A percentile compares a stretch with the other conserved stretches of the same genome.
Evolutionary conservation across 2,888 invertebrate species (phyloP).

Genomic region (Ecliptopera silaceata): DNA sequence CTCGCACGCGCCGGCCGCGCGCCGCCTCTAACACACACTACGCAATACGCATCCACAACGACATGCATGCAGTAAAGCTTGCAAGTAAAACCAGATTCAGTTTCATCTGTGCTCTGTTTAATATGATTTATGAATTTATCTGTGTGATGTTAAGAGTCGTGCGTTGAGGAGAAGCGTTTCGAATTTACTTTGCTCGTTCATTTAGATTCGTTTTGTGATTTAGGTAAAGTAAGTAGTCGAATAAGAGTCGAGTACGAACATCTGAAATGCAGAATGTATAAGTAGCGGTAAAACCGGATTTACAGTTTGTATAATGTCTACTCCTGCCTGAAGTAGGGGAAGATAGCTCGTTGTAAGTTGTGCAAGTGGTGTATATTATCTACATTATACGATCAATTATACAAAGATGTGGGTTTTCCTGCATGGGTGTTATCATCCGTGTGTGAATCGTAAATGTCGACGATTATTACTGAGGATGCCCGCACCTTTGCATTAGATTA

Average conservation of each 20-base stretch:
- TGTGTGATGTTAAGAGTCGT: conserved; percentile 83
- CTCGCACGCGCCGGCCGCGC: conserved; percentile 38
- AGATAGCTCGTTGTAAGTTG: conserved; percentile 74
- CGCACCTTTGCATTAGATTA: conserved; percentile 79
- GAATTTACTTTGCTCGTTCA: conserved; percentile 80
- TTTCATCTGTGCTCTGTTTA: conserved; percentile 82
- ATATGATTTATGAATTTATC: conserved; percentile 79
- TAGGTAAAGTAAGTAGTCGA: conserved; percentile 67
- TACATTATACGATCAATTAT: conserved; percentile 74
- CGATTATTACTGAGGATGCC: conserved; percentile 68
- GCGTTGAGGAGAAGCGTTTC: conserved; percentile 83
- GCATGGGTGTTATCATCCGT: conserved; percentile 53
- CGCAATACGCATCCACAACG: conserved; percentile 78
- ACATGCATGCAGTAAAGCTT: conserved; percentile 83
- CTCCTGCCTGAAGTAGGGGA: conserved; percentile 60
- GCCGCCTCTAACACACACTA: conserved; percentile 65
- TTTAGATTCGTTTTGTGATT: conserved; percentile 70
- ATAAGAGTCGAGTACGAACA: conserved; percentile 75
- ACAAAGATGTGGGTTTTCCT: conserved; percentile 82
- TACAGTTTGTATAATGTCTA: conserved; percentile 62
- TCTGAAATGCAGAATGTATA: conserved; percentile 79
- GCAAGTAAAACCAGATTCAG: conserved; percentile 82
- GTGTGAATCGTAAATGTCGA: conserved; percentile 66
- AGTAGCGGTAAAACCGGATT: conserved; percentile 65
- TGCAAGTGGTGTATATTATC: conserved; percentile 80